Conservation (phyloP, 2,888 invertebrate genomes). For the Branchellion lobata region DNA sequence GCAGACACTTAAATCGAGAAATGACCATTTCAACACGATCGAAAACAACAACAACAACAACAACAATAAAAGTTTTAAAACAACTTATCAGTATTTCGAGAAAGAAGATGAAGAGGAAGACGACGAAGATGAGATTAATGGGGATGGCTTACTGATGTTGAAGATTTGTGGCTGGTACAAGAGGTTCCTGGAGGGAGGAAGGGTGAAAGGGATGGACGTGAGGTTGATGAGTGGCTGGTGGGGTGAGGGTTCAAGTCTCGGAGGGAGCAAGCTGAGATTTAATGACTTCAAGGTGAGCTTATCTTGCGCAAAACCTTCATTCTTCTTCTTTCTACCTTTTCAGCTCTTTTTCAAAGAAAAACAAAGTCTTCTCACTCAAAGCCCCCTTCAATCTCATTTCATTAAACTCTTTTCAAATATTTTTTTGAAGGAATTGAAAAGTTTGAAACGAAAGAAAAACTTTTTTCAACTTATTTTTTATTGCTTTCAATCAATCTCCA, state of each 20-base stretch:
- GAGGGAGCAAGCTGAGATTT: not conserved
- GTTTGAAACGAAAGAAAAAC: too few relatives aligned
- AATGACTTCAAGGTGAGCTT: not conserved
- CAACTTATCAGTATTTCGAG: too few relatives aligned
- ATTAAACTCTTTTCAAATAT: not conserved
- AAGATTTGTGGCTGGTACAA: constrained; percentile 14
- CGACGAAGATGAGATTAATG: not conserved
- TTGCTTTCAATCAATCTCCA: too few relatives aligned
- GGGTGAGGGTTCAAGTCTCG: not conserved
- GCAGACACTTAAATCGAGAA: not conserved
- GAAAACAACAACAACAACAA: too few relatives aligned
- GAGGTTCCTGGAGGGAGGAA: not conserved
- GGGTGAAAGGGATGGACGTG: not conserved
- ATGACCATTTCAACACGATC: not conserved
- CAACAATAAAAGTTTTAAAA: too few relatives aligned
- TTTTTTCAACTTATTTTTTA: too few relatives aligned
- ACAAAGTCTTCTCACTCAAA: too few relatives aligned
- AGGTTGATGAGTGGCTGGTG: constrained; percentile 6
- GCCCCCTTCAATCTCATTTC: too few relatives aligned
- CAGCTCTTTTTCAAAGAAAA: too few relatives aligned
- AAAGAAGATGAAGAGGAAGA: not conserved
- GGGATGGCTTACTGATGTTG: constrained; percentile 6
- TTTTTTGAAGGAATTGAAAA: too few relatives aligned
- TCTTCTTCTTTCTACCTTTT: too few relatives aligned
- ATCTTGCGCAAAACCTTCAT: not conserved